These are phyloP conservation scores for Globodera rostochiensis DNA, from an alignment of 1,140 invertebrate genomes.

Conservation along the genomic window DNA sequence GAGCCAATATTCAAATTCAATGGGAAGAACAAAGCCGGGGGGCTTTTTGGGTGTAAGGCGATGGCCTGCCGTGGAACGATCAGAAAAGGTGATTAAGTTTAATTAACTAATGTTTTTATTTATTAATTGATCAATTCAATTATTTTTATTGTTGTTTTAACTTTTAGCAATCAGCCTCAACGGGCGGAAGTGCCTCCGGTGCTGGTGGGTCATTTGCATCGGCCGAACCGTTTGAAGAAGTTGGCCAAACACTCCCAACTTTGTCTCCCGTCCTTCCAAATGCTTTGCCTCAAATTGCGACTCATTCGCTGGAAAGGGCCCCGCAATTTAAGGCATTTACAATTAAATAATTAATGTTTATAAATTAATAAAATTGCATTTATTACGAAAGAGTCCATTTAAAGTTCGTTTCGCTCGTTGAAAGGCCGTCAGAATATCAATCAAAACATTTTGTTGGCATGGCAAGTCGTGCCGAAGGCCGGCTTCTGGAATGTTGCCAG, in stretches of 20 bases:
- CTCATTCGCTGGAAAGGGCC: conserved; percentile 11
- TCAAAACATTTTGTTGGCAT: neutral
- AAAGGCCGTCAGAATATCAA: neutral
- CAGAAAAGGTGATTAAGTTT: neutral
- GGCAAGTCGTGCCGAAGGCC: neutral
- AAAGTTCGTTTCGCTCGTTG: conserved; percentile 5
- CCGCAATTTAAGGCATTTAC: conserved; percentile 26
- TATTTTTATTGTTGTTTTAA: too few species aligned
- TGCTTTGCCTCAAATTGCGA: conserved; percentile 6
- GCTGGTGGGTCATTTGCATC: conserved; percentile 25
- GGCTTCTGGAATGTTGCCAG: conserved; percentile 36
- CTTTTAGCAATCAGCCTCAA: neutral
- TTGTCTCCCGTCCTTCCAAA: neutral
- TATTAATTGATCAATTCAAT: too few species aligned
- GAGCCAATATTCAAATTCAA: neutral
- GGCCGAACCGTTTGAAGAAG: neutral
- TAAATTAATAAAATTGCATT: too few species aligned
- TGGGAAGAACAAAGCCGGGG: neutral
- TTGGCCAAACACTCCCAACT: neutral
- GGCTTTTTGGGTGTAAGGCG: neutral
- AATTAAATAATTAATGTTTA: neutral
- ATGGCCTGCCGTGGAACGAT: neutral
- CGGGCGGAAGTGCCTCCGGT: conserved; percentile 1
- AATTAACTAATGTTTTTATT: neutral
- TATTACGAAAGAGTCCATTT: neutral